Evolutionary conservation across 2,113 vertebrate species (phyloP), one percentile per base, ranked within the genome.

Genomic region (Triplophysa tibetana): DNA sequence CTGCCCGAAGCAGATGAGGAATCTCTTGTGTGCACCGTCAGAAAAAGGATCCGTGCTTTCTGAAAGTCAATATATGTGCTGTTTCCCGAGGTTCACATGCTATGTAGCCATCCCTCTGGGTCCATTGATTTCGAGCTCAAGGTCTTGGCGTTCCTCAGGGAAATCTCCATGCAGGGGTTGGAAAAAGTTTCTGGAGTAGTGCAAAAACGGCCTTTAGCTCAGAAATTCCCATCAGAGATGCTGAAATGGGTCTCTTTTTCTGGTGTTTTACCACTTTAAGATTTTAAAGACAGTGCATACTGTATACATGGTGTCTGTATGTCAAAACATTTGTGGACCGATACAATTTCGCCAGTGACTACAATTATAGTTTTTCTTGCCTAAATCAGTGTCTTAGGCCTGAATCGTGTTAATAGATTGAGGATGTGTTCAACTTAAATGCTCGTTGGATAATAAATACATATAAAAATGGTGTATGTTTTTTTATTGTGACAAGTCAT

Each of bases 51-150:
- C 43, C 21, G 29, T 33, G 75, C 13, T 62, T 48, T 67, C n/a
- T 67, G 69, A 43, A 10, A 73, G 61, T 65, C 23, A n/a, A 58
- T 23, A 62, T 19, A 23, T 58, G 19, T 58, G 54, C 41, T 45
- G 14, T 78, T 29, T 82, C 75, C 70, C 26, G 12, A 62, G 72
- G 82, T 77, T 81, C 13, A 62, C 66, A 70, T 70, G 13, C 68
- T 70, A 56, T 65, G 13, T 10, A 62, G 21, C 17, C 66, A 8
- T 65, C 67, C 69, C 68, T 63, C 62, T 63, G 33, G 65, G 60
- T 77, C 72, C 26, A 70, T 70, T 60, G 72, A 29, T 48, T 76
- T 50, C 33, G 63, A 23, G 12, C 61, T 76, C 19, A 61, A 70
- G 33, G 69, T 70, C 13, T 56, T 41, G 58, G 33, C 52, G 21